A percentile compares a stretch with the other conserved stretches of the same genome.
Conservation (phyloP, 2,113 vertebrate genomes). For the Sigmodon hispidus region DNA sequence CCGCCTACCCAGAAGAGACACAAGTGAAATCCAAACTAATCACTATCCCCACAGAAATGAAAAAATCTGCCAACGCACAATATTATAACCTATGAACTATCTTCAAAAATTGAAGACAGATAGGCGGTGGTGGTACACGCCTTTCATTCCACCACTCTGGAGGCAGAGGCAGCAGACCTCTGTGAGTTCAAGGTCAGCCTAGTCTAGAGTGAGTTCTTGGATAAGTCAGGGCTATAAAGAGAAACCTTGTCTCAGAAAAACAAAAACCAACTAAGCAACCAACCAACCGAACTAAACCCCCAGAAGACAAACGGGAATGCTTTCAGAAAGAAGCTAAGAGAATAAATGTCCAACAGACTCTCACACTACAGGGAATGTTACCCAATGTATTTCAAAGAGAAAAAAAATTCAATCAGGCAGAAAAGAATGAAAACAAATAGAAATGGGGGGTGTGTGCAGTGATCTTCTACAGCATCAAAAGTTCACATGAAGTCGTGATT, state of each 20-base stretch:
- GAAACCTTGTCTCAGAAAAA: background rate
- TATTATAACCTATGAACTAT: background rate
- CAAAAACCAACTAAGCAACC: background rate
- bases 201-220: background rate
- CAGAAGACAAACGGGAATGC: background rate
- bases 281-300: background rate
- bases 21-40: background rate
- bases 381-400: background rate
- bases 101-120: background rate
- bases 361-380: background rate
- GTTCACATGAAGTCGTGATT: background rate
- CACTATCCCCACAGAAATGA: background rate
- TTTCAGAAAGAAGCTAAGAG: background rate
- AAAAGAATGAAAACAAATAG: background rate
- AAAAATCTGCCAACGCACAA: background rate
- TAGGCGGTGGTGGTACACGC: rapidly evolving
- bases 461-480: background rate
- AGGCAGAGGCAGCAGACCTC: background rate
- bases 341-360: no score
- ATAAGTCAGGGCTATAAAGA: background rate
- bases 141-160: background rate
- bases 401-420: background rate
- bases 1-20: background rate
- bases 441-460: background rate
- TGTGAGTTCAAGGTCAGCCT: background rate